Evolutionary conservation across 2,888 invertebrate species (phyloP), one percentile per base, ranked within the genome.

Genomic region (Aleiodes leptofemur): DNA sequence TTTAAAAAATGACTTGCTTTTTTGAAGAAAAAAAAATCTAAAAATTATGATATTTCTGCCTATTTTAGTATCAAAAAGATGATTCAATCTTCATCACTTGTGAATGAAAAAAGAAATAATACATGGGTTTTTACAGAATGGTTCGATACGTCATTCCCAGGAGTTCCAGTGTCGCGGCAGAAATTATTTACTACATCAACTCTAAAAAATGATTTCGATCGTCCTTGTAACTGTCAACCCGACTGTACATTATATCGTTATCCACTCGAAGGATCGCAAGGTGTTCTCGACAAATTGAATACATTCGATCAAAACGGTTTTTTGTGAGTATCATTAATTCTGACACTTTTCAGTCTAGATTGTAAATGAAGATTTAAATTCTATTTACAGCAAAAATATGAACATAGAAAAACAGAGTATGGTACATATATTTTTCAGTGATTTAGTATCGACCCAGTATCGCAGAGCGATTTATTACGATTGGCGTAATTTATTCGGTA

Each of bases 401-500:
- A 87, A 88, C 66, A 81, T 91, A 14, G 84, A 86, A 4, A 92
- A 94, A 81, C 91, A 92, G 61, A 93, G 93, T 8, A 82, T 94
- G 9, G 81, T 94, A 43, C 92, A 93, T 82, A 91, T 94, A 34
- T 95, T 92, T 86, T 94, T 93, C 84, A 92, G 92, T 79, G 93
- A 94, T 83, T 87, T 94, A 74, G 93, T 94, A 78, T 93, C 93
- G 4, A 93, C 93, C 5, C 91, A 92, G 80, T 94, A 92, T 84
- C 91, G 94, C 68, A 92, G 92, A 69, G 93, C 94, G 83, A 92
- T 93, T 72, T 92, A 92, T 86, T 92, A 93, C 81, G 94, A 92
- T 83, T 95, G 94, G 94, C 92, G 94, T 79, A 93, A 93, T 79
- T 89, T 94, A 80, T 90, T 94, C 76, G 94, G 95, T 94, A 84